phyloP scores from a whole-genome alignment of 2,797 vertebrate genomes.

The Melanotaenia trifasciata region DNA sequence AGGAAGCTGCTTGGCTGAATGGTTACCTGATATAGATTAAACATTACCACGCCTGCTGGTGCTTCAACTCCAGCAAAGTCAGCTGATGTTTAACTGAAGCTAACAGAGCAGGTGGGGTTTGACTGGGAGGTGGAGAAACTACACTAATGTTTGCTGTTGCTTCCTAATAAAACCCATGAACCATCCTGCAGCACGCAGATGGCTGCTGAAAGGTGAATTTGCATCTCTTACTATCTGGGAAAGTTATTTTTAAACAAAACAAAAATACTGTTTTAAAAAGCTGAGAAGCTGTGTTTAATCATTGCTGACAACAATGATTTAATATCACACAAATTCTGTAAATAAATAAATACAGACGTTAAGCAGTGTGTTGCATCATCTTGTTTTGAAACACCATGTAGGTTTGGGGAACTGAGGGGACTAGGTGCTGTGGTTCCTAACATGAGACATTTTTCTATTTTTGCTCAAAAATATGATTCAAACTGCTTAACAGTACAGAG shows the following conservation, averaged over 20 bases:
- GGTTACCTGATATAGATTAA: constrained; percentile 73
- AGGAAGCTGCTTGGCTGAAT: constrained; percentile 26
- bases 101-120: constrained; percentile 73
- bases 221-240: neutral
- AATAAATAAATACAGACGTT: neutral
- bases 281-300: neutral
- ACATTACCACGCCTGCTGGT: constrained; percentile 80
- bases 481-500: neutral
- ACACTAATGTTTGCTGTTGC: constrained; percentile 40
- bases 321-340: neutral
- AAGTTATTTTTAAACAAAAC: neutral
- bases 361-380: neutral
- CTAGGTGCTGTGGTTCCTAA: neutral
- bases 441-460: neutral
- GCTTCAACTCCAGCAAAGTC: constrained; percentile 47
- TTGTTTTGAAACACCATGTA: neutral
- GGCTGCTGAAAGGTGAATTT: neutral
- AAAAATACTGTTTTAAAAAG: neutral
- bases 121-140: constrained; percentile 64
- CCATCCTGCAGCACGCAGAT: neutral
- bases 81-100: constrained; percentile 67
- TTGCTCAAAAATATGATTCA: neutral
- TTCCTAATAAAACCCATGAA: constrained; percentile 11
- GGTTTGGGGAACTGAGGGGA: neutral
- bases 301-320: neutral